These are phyloP conservation scores for Sussaba pulchella DNA, from an alignment of 2,888 invertebrate genomes.

Conservation along the genomic window DNA sequence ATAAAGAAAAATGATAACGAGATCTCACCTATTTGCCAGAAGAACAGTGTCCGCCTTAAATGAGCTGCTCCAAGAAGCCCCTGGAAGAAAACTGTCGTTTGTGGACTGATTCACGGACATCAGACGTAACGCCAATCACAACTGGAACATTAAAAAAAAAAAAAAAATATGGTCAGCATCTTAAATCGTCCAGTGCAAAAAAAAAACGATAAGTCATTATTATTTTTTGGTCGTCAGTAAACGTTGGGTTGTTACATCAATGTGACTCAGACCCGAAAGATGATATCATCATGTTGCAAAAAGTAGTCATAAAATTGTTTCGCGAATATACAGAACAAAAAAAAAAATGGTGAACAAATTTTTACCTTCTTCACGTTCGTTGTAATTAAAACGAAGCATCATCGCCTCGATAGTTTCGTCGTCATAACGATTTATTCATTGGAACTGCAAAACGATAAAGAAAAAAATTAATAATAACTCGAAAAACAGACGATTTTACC, in stretches of 20 bases:
- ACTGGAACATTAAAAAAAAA: conserved; percentile 5
- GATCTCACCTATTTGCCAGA: no score
- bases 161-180: neutral
- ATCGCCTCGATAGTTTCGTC: conserved; percentile 13
- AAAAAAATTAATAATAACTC: neutral
- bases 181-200: neutral
- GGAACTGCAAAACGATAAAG: conserved; percentile 27
- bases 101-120: neutral
- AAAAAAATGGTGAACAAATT: neutral
- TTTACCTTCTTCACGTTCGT: conserved; percentile 41
- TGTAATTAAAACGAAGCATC: neutral
- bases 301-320: neutral
- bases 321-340: no score
- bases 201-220: neutral
- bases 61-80: neutral
- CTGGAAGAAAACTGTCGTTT: neutral
- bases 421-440: conserved; percentile 42
- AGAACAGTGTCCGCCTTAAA: no score
- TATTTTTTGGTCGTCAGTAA: conserved; percentile 52
- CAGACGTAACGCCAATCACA: neutral
- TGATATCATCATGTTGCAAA: conserved; percentile 71
- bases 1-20: no score
- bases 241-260: conserved; percentile 74
- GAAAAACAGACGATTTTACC: no score
- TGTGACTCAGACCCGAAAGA: conserved; percentile 77